Conservation (phyloP, 2,797 vertebrate species). For the Chrysocyon brachyurus region DNA sequence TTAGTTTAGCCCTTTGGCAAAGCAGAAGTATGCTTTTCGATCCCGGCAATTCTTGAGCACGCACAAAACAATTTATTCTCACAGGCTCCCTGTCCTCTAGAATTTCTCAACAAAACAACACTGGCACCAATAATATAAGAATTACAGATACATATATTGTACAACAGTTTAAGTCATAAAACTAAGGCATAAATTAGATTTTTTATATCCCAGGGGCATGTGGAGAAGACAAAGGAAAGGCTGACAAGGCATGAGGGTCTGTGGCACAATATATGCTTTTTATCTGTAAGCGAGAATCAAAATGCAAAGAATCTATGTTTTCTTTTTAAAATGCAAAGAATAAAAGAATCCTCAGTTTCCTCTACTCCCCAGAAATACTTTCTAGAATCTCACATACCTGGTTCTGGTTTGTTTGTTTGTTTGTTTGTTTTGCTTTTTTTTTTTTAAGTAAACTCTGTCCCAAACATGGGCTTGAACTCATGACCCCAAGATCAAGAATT, state of each 20-base stretch:
- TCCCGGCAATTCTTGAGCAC: neutral
- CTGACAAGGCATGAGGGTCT: neutral
- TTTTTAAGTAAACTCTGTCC: neutral
- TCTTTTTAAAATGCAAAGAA: conserved; percentile 42
- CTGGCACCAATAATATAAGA: conserved; percentile 51
- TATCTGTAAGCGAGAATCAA: conserved; percentile 32
- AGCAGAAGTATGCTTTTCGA: neutral
- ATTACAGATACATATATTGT: conserved; percentile 62
- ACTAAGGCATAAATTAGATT: conserved; percentile 67
- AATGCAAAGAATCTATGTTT: conserved; percentile 43
- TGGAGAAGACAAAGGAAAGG: neutral
- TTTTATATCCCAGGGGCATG: conserved; percentile 4
- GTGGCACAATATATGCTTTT: neutral
- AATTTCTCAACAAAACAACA: conserved; percentile 61
- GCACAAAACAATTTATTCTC: conserved; percentile 50
- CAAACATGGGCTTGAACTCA: neutral
- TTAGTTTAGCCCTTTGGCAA: neutral
- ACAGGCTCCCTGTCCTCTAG: conserved; percentile 44
- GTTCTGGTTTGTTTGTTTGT: neutral
- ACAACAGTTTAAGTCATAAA: conserved; percentile 65
- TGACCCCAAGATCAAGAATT: neutral
- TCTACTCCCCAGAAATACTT: conserved; percentile 51
- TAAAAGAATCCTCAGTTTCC: conserved; percentile 30
- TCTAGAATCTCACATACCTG: neutral
- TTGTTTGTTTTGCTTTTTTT: neutral